Evolutionary conservation across 1,140 invertebrate genomes (phyloP), one percentile per base, ranked within the genome.

Genomic region (Papilio polytes): DNA sequence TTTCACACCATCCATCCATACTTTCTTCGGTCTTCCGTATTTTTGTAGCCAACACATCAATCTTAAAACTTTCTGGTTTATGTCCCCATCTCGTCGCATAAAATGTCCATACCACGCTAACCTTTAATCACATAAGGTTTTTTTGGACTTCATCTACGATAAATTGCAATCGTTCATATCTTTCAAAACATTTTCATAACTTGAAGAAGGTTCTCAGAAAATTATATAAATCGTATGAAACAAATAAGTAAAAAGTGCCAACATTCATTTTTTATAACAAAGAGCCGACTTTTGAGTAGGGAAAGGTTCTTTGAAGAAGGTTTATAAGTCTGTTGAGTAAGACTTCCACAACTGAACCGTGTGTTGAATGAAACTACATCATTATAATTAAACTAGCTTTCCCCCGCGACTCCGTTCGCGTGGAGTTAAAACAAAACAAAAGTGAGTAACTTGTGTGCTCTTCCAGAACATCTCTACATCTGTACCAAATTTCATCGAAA

Each of bases 161-260:
- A 7, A 56, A 56, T 56, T 56, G 18, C 18, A 9, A 56, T 20
- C 8, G n/a, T 56, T 56, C 6, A 20, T n/a, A n/a, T 56, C 53
- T 56, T 56, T n/a, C 18, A 56, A 7, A n/a, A 56, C 53, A n/a
- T 63, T 63, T 63, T 26, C 20, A 63, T 63, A 70, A 66, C 9
- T 26, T 36, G 63, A 70, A 10, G 12, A 36, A 31, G 26, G 3
- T 70, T 63, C 3, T 7, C 3, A 22, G 26, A 70, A 70, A 31
- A 70, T 70, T 70, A 31, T 70, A 70, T 70, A 70, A 70, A 2
- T 63, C 59, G 20, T 36, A 70, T 31, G 63, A 70, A 70, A 70
- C 63, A 70, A 70, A 70, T 70, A 70, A 70, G 63, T 70, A 36
- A 70, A 63, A 70, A 70, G 63, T 70, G 63, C 63, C 12, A 31